Conservation (phyloP, 2,888 invertebrate genomes). For the Holacanthella duospinosa region DNA sequence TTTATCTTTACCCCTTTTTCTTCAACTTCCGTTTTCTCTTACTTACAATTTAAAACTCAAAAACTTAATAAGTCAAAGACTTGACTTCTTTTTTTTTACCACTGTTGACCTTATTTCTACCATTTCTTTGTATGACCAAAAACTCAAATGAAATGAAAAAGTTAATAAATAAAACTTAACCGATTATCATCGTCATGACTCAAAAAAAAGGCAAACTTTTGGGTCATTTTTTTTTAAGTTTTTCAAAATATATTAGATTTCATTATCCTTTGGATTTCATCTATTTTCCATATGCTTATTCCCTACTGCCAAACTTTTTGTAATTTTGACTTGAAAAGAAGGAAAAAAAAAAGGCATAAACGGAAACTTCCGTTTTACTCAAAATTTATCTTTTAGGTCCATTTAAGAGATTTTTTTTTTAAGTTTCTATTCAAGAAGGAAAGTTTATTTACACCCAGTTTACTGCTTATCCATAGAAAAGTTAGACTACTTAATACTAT, state of each 20-base stretch:
- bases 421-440: neutral
- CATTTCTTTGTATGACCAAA: too few relatives aligned
- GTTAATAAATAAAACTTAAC: neutral
- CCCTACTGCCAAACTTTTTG: neutral
- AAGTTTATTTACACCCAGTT: neutral
- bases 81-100: too few relatives aligned
- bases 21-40: too few relatives aligned
- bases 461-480: neutral
- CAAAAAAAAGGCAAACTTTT: neutral
- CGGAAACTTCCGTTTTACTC: neutral
- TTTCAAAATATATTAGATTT: neutral
- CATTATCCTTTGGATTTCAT: neutral
- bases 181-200: neutral
- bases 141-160: neutral
- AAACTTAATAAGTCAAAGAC: too few relatives aligned
- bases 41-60: too few relatives aligned
- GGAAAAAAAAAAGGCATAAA: neutral
- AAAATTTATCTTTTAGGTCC: neutral
- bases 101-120: neutral
- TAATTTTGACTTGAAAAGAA: neutral
- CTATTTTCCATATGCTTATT: neutral
- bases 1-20: too few relatives aligned
- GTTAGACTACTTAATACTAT: neutral
- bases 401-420: neutral
- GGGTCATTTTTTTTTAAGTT: neutral